Base-by-base conservation (phyloP, 2,888 invertebrate species). In the Neoscelio sp. region DNA sequence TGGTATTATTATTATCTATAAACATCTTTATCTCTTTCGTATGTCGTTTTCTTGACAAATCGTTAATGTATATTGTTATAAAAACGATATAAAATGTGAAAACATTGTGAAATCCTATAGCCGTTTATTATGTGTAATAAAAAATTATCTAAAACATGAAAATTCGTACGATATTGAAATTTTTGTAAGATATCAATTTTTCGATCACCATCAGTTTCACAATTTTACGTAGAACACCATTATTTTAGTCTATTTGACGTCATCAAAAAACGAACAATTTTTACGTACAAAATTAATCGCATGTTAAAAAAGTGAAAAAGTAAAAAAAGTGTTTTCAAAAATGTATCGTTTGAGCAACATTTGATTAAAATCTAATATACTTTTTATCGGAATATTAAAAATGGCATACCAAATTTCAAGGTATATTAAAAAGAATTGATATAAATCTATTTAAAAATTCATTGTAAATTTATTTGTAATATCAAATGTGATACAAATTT, bases 1-100 rank as follows among this genome's bases (percentile, higher is more conserved):
- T 85, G 85, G n/a, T n/a, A n/a, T n/a, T n/a, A n/a, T n/a, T n/a
- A n/a, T 71, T 78, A 78, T 56, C 46, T 77, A 71, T 64, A 35
- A 77, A 70, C 50, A 50, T 50, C 23, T 33, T 46, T 26, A 17
- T 48, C 40, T 67, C 26, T 33, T 30, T 52, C 40, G 15, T 48
- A 38, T 67, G 15, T 64, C 35, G 50, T 10, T 26, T 38, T 13
- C 0, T 26, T 40, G 56, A 40, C 7, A 33, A 33, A 56, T 6
- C 28, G 26, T 60, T 46, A 5, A 7, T 42, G 23, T 54, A 62
- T 15, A 23, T 26, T 42, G 10, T 50, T 60, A 60, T 70, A 71
- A 73, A 68, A 68, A 62, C 10, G 15, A 71, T 70, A 60, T 40
- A 40, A 60, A 71, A 52, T 1, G 71, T 62, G 33, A 73, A 73